Percentiles rank a stretch among this genome's conserved stretches.
These are phyloP conservation scores for Philopedon plagiatum DNA, from an alignment of 2,888 invertebrate species.

Conservation along the genomic window DNA sequence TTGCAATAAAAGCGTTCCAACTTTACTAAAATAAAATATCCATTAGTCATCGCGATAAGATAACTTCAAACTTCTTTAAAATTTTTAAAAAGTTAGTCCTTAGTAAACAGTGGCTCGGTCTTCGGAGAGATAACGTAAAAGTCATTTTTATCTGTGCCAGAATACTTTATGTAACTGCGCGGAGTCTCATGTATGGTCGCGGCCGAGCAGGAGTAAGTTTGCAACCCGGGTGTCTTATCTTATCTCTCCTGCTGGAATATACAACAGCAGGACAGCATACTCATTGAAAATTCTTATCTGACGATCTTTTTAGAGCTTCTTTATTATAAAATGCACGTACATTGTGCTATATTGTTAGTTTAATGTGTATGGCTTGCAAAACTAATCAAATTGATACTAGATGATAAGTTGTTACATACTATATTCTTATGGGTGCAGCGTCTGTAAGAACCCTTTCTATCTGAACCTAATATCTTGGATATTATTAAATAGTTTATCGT, in stretches of 20 bases:
- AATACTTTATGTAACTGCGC: slow-evolving; percentile 52
- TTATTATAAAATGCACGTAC: slow-evolving; percentile 2
- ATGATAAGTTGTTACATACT: too few relatives aligned
- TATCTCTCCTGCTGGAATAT: slow-evolving; percentile 46
- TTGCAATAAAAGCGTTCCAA: slow-evolving; percentile 35
- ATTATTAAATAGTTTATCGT: too few relatives aligned
- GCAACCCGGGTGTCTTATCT: slow-evolving; percentile 46
- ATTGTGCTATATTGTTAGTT: background rate
- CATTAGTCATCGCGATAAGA: slow-evolving; percentile 49
- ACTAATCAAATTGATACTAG: too few relatives aligned
- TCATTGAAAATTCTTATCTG: slow-evolving; percentile 45
- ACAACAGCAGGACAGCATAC: slow-evolving; percentile 41
- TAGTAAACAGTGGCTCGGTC: slow-evolving; percentile 49
- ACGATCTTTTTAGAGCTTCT: slow-evolving; percentile 38
- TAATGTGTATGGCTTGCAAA: too few relatives aligned
- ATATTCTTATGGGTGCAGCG: too few relatives aligned
- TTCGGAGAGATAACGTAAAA: slow-evolving; percentile 40
- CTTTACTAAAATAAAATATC: slow-evolving; percentile 47
- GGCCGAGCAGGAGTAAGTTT: slow-evolving; percentile 50
- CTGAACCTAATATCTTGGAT: too few relatives aligned
- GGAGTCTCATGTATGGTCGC: slow-evolving; percentile 50
- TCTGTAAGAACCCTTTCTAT: too few relatives aligned
- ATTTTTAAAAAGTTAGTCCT: slow-evolving; percentile 49
- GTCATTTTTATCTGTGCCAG: slow-evolving; percentile 50
- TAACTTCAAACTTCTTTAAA: slow-evolving; percentile 42